These are phyloP conservation scores for Drosophila borealis DNA, from an alignment of 2,888 invertebrate genomes.

Conservation along the genomic window DNA sequence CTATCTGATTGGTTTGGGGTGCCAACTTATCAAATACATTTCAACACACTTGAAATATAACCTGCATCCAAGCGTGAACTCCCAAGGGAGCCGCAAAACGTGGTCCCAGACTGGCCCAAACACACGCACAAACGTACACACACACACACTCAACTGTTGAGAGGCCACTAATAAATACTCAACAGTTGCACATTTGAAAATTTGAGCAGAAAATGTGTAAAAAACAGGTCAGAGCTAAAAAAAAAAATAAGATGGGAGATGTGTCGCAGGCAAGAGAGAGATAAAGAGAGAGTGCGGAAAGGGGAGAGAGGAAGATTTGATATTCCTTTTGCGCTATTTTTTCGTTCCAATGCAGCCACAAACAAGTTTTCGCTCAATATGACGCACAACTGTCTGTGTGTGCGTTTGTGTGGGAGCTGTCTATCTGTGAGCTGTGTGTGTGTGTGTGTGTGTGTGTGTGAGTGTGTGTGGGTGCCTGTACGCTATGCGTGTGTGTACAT, in stretches of 20 bases:
- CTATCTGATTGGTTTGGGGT: conserved; percentile 50
- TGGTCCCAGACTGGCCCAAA: conserved; percentile 22
- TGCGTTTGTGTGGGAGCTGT: not conserved
- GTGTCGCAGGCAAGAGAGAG: not conserved
- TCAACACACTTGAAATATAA: conserved; percentile 52
- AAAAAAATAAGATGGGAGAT: conserved; percentile 25
- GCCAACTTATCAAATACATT: conserved; percentile 37
- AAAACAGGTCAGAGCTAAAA: conserved; percentile 39
- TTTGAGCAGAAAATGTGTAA: conserved; percentile 47
- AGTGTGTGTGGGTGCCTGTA: not conserved
- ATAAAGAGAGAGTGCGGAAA: not conserved
- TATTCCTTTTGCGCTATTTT: conserved; percentile 25
- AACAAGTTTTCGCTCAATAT: conserved; percentile 26
- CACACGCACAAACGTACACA: conserved; percentile 9
- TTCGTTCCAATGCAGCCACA: conserved; percentile 32
- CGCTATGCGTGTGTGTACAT: conserved; percentile 24
- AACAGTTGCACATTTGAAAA: conserved; percentile 72
- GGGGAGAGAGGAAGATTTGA: conserved; percentile 6
- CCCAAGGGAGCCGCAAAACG: conserved; percentile 43
- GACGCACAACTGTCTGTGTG: conserved; percentile 6
- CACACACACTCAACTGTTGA: conserved; percentile 5
- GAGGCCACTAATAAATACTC: conserved; percentile 54
- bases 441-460: not conserved
- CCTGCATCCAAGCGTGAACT: conserved; percentile 58
- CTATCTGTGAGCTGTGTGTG: not conserved